A percentile compares a stretch with the other conserved stretches of the same genome.
Evolutionary conservation across 2,888 invertebrate species (phyloP).

Genomic region (Epiblema foenella): DNA sequence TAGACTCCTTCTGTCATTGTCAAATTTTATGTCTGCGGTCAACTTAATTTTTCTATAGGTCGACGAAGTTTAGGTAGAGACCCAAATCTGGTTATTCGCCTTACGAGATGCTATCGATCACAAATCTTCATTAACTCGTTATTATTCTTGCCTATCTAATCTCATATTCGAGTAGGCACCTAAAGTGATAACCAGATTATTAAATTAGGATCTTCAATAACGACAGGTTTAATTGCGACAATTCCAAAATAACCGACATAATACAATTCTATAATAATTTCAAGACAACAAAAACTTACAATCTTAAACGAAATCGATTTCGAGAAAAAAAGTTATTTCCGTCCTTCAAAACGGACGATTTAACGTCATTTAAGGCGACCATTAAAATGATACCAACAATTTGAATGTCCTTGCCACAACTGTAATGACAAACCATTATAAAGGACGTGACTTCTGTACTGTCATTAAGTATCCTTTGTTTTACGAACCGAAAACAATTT

Average conservation of each 20-base stretch:
- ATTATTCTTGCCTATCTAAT: not conserved
- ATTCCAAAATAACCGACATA: conserved; percentile 36
- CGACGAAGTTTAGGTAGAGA: no score
- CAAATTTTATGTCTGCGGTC: no score
- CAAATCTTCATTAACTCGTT: not conserved
- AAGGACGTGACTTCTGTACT: conserved; percentile 77
- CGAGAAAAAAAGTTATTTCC: conserved; percentile 70
- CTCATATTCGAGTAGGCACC: not conserved
- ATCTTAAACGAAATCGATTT: conserved; percentile 79
- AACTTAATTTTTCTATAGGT: no score
- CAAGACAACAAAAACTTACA: conserved; percentile 43
- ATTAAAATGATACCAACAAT: conserved; percentile 72
- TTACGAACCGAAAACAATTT: conserved; percentile 45
- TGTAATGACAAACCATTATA: conserved; percentile 70
- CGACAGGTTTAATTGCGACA: conserved; percentile 11
- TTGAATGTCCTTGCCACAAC: conserved; percentile 67
- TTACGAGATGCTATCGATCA: no score
- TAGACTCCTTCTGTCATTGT: no score
- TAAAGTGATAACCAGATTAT: not conserved
- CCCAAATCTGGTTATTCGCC: no score
- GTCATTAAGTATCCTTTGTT: conserved; percentile 69
- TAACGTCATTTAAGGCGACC: conserved; percentile 70
- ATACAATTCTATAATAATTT: conserved; percentile 49
- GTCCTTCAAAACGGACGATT: conserved; percentile 71
- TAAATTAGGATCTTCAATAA: not conserved